These are phyloP conservation scores for Siniperca knerii DNA, from an alignment of 2,113 vertebrate species.

Conservation along the genomic window DNA sequence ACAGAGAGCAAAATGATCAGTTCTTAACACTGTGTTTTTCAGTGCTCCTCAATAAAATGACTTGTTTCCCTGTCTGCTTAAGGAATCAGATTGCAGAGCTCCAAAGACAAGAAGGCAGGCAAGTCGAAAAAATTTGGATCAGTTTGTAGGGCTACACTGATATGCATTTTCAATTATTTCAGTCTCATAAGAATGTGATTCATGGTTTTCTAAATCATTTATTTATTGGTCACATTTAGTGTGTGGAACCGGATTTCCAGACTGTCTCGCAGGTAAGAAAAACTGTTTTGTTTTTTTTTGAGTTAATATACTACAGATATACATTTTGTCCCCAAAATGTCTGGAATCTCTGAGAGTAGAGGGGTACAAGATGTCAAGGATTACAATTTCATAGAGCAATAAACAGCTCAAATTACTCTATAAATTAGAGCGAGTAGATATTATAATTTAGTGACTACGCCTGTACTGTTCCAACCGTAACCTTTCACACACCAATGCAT, in stretches of 20 bases:
- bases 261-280: too few relatives aligned
- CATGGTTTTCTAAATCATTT: too few relatives aligned
- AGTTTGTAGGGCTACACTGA: too few relatives aligned
- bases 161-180: too few relatives aligned
- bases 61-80: neutral
- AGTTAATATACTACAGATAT: neutral
- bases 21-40: neutral
- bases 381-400: neutral
- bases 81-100: too few relatives aligned
- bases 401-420: neutral
- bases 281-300: neutral
- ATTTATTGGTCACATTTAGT: too few relatives aligned
- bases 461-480: neutral
- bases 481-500: neutral
- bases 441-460: neutral
- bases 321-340: neutral
- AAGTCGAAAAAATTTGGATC: too few relatives aligned
- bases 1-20: neutral
- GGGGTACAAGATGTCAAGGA: neutral
- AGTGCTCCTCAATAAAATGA: neutral
- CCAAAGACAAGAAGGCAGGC: too few relatives aligned
- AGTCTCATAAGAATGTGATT: too few relatives aligned
- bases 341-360: neutral
- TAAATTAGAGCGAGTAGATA: slow-evolving; percentile 47
- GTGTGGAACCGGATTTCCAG: too few relatives aligned